Evolutionary conservation across 2,888 invertebrate species (phyloP), one percentile per base, ranked within the genome.

Genomic region (Lobophora halterata): DNA sequence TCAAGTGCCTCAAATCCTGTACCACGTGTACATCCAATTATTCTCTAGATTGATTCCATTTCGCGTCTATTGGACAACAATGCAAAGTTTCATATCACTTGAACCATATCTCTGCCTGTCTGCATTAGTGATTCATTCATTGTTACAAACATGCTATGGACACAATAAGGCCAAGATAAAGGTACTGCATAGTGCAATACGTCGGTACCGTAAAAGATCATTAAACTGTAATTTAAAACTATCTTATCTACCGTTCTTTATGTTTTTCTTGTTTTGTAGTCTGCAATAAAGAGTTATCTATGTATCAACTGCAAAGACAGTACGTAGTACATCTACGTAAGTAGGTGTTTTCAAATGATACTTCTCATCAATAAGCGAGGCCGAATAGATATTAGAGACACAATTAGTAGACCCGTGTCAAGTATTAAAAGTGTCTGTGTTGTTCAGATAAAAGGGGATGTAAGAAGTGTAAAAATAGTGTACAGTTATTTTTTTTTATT

Each of bases 11-110:
- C 34, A 17, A 19, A 10, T 26, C 24, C 14, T 33, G 9, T 19
- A 25, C 39, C 40, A 38, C 31, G 28, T 39, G 46, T 14, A 23
- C 16, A 25, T 32, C 28, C 41, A 49, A 40, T 44, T 25, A 39
- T 35, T 11, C 11, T 7, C 28, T 28, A 27, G 20, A 37, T 41
- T 46, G 33, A 34, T 37, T 41, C 29, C 33, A 35, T 46, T 45
- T 44, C 23, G 38, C 33, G 44, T 48, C 29, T 36, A 53, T 53
- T 53, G 50, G 35, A 30, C 45, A 46, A 53, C 53, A 53, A 53
- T 49, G 37, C 38, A 40, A 45, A 41, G 24, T 40, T 41, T 24
- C 13, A 28, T 38, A 38, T 33, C 46, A 41, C 34, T 46, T 45
- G 38, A 34, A 11, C 23, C 20, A 23, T 44, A 45, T 44, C 39